Evolutionary conservation across 1,140 invertebrate genomes (phyloP), one percentile per base, ranked within the genome.

Genomic region (Elysia chlorotica): DNA sequence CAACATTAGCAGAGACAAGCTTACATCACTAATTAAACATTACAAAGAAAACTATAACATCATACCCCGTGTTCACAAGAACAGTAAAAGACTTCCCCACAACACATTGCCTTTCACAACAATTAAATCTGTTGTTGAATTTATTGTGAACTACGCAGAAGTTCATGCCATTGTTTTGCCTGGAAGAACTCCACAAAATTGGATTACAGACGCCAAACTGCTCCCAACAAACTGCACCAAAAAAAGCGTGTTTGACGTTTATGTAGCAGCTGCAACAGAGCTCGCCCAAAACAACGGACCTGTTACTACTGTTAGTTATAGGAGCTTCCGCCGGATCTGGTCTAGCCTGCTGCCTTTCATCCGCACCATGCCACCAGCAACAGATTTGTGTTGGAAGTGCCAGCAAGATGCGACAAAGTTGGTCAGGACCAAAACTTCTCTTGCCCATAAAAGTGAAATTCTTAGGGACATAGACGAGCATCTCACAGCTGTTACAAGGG

Each of bases 381-480:
- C 62, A 2, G 71, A 73, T 31, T 53, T 73, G 63, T 66, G 71
- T 48, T 73, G 71, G 71, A 14, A 17, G 19, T 73, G 71, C 53
- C 71, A 73, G 41, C 35, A 66, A 10, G 41, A 65, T 35, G 41
- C 35, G 14, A 19, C 19, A 17, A 65, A 65, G 25, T 19, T 65
- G 4, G 17, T 31, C 17, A 14, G 23, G 14, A 10, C 31, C 14
- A 14, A 5, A 25, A 65, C 25, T 31, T 36, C 62, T 31, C 19
- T 21, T 28, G 62, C 5, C 5, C 14, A 5, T 4, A 65, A 65
- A 25, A 65, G 4, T 65, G 28, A 5, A 5, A 10, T 23, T 17
- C 10, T 48, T 19, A n/a, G 28, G n/a, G 14, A 67, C 10, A 6
- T 25, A 48, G 38, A 67, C 38, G 6, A 41, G 21, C 65, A 67